Evolutionary conservation across 2,888 invertebrate species (phyloP).

Genomic region (Harpagoxenus sublaevis): DNA sequence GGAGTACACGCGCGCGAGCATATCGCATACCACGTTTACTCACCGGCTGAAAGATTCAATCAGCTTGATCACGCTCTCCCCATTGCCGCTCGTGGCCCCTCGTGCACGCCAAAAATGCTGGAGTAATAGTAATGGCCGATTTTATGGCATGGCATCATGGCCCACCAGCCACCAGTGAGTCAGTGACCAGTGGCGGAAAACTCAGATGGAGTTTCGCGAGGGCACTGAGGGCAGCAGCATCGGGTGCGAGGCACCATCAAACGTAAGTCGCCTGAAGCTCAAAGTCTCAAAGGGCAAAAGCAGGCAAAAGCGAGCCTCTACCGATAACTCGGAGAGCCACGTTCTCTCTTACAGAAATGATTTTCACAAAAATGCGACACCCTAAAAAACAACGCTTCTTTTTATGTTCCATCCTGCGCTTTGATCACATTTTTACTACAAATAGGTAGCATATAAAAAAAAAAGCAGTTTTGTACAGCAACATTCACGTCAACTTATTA

Average conservation of each 20-base stretch:
- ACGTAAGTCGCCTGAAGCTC: constrained; percentile 38
- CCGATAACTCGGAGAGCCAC: background rate
- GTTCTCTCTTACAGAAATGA: background rate
- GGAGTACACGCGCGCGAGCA: background rate
- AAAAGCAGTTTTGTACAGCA: background rate
- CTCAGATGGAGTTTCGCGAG: constrained; percentile 65
- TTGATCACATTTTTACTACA: background rate
- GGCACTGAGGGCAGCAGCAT: constrained; percentile 44
- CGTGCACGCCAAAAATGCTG: constrained; percentile 72
- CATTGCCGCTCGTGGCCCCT: constrained; percentile 59
- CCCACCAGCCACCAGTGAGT: constrained; percentile 59
- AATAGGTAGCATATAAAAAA: background rate
- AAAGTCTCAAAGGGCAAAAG: background rate
- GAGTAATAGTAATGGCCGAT: constrained; percentile 78
- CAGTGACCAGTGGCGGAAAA: constrained; percentile 74
- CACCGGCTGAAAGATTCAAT: background rate
- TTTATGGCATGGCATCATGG: constrained; percentile 71
- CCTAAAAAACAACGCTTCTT: too few relatives aligned
- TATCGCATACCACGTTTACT: background rate
- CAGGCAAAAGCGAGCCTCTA: background rate
- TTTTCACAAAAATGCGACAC: background rate
- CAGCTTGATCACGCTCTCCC: constrained; percentile 40
- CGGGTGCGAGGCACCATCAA: constrained; percentile 76
- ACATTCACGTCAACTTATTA: background rate
- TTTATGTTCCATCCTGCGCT: background rate